These are phyloP conservation scores for Lepilemur ruficaudatus DNA, from an alignment of 2,797 vertebrate species.

Conservation along the genomic window DNA sequence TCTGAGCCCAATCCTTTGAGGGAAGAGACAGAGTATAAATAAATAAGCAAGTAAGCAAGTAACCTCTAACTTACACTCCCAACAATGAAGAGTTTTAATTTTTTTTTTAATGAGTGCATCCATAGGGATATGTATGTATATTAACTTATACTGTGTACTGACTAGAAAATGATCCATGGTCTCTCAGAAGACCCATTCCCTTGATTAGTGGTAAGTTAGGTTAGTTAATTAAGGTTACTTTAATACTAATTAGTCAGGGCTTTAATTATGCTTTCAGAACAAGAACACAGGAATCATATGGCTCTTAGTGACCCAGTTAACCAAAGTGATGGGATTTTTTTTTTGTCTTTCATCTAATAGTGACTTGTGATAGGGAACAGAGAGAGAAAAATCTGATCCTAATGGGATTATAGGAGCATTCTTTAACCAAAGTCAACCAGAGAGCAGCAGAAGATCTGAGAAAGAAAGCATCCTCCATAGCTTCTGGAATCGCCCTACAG, in stretches of 20 bases:
- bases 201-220: conserved; percentile 73
- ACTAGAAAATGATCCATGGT: conserved; percentile 59
- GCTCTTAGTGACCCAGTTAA: conserved; percentile 75
- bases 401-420: conserved; percentile 3
- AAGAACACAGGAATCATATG: conserved; percentile 52
- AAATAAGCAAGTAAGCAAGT: conserved; percentile 64
- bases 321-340: conserved; percentile 25
- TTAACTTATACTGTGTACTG: conserved; percentile 60
- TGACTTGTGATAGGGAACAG: conserved; percentile 19
- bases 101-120: conserved; percentile 42
- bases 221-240: conserved; percentile 79
- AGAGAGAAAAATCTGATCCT: conserved; percentile 3
- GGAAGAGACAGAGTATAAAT: conserved; percentile 57
- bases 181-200: conserved; percentile 69
- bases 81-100: conserved; percentile 61
- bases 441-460: neutral
- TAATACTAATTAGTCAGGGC: conserved; percentile 74
- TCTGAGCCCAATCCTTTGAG: conserved; percentile 49
- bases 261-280: conserved; percentile 69
- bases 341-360: neutral
- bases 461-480: neutral
- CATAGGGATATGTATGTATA: conserved; percentile 26
- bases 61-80: conserved; percentile 32
- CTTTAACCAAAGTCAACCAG: neutral
- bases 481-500: neutral